Evolutionary conservation across 1,140 invertebrate genomes (phyloP).

Genomic region (Bicyclus anynana): DNA sequence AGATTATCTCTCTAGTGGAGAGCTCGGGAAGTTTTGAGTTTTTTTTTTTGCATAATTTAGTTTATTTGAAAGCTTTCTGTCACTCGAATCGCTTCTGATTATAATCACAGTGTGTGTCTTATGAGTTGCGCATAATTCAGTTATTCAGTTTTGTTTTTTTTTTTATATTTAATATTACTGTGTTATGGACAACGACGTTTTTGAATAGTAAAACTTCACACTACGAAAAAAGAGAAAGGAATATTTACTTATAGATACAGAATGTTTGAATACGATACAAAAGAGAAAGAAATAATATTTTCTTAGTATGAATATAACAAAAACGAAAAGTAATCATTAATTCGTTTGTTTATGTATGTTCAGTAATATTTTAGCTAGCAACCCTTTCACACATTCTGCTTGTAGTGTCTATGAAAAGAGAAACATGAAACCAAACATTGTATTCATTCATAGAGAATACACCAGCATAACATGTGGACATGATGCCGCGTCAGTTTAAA

Average conservation of each 20-base stretch:
- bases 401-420: too few relatives aligned
- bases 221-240: not conserved
- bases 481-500: too few relatives aligned
- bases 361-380: too few relatives aligned
- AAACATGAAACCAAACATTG: too few relatives aligned
- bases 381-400: too few relatives aligned
- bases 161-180: not conserved
- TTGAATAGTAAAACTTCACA: not conserved
- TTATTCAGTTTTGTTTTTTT: not conserved
- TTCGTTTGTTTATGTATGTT: too few relatives aligned
- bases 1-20: constrained; percentile 71
- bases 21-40: constrained; percentile 66
- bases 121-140: constrained; percentile 17
- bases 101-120: constrained; percentile 24
- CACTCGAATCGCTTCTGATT: constrained; percentile 53
- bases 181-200: not conserved
- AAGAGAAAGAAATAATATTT: not conserved
- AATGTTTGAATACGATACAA: too few relatives aligned
- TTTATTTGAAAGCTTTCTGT: constrained; percentile 59
- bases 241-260: constrained; percentile 2
- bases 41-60: constrained; percentile 40
- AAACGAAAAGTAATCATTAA: too few relatives aligned
- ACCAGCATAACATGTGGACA: too few relatives aligned
- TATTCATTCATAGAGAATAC: too few relatives aligned
- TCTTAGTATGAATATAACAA: too few relatives aligned